These are phyloP conservation scores for Zingel zingel DNA, from an alignment of 2,113 vertebrate genomes.

Conservation along the genomic window DNA sequence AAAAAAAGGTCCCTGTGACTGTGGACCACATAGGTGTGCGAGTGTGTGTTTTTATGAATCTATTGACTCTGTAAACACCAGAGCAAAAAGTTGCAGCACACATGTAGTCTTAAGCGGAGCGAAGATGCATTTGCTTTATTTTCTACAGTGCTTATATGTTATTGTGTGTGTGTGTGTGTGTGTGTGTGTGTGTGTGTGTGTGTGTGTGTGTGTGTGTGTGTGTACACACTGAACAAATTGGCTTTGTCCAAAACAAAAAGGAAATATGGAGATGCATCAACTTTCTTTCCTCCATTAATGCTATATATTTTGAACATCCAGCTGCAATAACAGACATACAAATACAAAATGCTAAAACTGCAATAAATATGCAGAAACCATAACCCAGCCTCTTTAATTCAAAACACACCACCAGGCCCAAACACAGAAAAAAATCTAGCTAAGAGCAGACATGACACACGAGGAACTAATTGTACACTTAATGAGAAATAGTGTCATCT, in stretches of 20 bases:
- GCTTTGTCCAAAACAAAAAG: no score
- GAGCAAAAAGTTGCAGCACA: background rate
- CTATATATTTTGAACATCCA: background rate
- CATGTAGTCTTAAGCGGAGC: background rate
- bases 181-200: no score
- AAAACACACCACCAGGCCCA: conserved; percentile 27
- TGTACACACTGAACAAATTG: no score
- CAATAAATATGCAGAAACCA: background rate
- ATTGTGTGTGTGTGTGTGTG: no score
- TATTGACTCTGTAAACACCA: conserved; percentile 28
- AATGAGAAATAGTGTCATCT: conserved; percentile 55
- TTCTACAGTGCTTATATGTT: no score
- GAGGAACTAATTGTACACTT: conserved; percentile 50
- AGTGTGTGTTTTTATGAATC: conserved; percentile 27
- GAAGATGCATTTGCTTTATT: background rate
- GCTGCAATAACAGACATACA: background rate
- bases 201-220: no score
- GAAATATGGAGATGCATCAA: no score
- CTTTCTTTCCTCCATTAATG: background rate
- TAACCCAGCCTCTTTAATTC: conserved; percentile 19
- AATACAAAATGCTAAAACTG: background rate
- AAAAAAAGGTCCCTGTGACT: conserved; percentile 45
- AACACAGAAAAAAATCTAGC: background rate
- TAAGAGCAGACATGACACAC: conserved; percentile 24
- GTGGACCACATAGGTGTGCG: conserved; percentile 26